phyloP scores from a whole-genome alignment of 2,888 invertebrate genomes.

The Cantharis rustica region DNA sequence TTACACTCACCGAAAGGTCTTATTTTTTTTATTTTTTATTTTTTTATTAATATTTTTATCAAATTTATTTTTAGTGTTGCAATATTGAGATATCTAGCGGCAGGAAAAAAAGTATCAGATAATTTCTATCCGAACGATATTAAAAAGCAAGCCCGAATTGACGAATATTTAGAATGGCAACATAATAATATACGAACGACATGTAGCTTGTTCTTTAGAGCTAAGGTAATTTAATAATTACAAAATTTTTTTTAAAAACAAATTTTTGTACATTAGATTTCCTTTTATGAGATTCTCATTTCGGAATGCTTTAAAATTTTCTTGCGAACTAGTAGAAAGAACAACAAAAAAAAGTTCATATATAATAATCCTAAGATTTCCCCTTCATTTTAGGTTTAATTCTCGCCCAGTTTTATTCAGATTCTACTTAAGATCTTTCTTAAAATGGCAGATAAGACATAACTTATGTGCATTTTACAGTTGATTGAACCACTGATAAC shows the following conservation, averaged over 20 bases:
- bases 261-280: no score
- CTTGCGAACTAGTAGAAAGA: no score
- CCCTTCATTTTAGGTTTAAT: no score
- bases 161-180: conserved; percentile 80
- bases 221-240: conserved; percentile 62
- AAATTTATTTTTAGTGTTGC: conserved; percentile 63
- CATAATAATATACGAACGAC: conserved; percentile 67
- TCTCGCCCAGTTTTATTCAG: no score
- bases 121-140: conserved; percentile 70
- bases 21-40: no score
- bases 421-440: no score
- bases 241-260: no score
- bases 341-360: no score
- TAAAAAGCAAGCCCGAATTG: conserved; percentile 65
- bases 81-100: conserved; percentile 71
- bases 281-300: no score
- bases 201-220: conserved; percentile 64
- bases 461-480: conserved; percentile 41
- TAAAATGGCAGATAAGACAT: neutral
- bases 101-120: conserved; percentile 62
- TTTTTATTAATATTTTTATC: no score
- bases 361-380: no score
- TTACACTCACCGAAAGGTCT: conserved; percentile 56
- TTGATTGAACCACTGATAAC: conserved; percentile 59
- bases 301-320: no score